phyloP scores from a whole-genome alignment of 2,797 vertebrate genomes.

The Falco naumanni region DNA sequence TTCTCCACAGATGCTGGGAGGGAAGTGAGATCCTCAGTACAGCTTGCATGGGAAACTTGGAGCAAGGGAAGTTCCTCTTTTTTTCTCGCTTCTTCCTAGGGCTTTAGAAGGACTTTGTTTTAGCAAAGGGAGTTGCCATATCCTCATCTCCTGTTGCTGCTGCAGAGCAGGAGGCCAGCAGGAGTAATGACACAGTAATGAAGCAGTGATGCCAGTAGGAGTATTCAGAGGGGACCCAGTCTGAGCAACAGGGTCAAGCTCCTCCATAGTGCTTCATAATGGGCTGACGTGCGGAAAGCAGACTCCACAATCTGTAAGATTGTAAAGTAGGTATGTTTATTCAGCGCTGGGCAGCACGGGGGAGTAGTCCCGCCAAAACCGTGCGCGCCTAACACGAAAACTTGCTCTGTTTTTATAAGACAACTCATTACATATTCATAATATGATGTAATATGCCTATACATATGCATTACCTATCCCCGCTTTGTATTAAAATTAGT shows the following conservation, averaged over 20 bases:
- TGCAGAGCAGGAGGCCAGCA: neutral
- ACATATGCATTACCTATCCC: too few species aligned
- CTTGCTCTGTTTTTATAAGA: too few species aligned
- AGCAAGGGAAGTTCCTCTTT: neutral
- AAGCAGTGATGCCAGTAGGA: neutral
- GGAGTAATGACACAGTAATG: fast-evolving
- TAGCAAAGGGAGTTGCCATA: constrained; percentile 4
- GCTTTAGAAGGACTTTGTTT: constrained; percentile 47
- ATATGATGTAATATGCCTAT: too few species aligned
- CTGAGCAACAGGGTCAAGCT: neutral
- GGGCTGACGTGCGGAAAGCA: too few species aligned
- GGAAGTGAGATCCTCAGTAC: neutral
- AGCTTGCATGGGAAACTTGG: neutral
- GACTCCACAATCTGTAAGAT: too few species aligned
- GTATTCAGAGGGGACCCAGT: neutral
- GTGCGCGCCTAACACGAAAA: too few species aligned
- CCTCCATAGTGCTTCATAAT: fast-evolving
- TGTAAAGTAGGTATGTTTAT: too few species aligned
- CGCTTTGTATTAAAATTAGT: too few species aligned
- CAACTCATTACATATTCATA: too few species aligned
- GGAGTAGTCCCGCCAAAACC: too few species aligned
- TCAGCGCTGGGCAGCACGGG: too few species aligned
- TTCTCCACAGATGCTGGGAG: neutral
- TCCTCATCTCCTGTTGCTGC: neutral
- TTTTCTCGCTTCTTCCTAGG: neutral